Base-by-base conservation (phyloP, 2,888 invertebrate genomes). In the Pandemis corylana region DNA sequence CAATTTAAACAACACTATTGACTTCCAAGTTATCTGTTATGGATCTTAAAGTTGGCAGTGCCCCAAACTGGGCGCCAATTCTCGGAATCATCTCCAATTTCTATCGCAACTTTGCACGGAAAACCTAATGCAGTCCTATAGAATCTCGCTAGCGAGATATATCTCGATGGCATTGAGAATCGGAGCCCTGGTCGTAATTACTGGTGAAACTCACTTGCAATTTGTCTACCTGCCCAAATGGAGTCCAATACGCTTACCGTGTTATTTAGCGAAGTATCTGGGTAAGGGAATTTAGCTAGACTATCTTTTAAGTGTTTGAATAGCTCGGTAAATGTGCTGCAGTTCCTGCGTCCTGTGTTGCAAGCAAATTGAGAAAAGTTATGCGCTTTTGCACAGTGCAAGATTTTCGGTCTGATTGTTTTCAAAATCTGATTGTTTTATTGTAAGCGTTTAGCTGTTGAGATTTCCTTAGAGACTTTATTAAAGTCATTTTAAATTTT, bases 171-270 rank as follows among this genome's bases (percentile, higher is more conserved):
- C 15, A 6, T 2, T 5, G 15, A 53, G 53, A 53, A 53, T 53
- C 7, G 9, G 7, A 7, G 9, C 12, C 53, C 9, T 2, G 53
- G 7, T 28, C 51, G 59, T 75, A 67, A 76, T 76, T 53, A 66
- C 61, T 59, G 69, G 46, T 46, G 59, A 20, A 69, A 67, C 69
- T 69, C 67, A 61, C 53, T 56, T 28, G 70, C 75, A 53, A 75
- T 75, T 75, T 71, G 56, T 75, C 75, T 75, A 63, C 67, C 70
- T 75, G 70, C 62, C 71, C 67, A 75, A 74, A 71, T 71, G 71
- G 70, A 70, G 42, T 71, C 69, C 74, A 74, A 70, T 74, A 66
- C 68, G 65, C 73, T 46, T 64, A 49, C 15, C 12, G 41, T 61
- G 74, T 70, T 66, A 74, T 69, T 69, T 70, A 65, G 65, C 51